phyloP scores from a whole-genome alignment of 2,797 vertebrate genomes.

The Margarornis squamiger region DNA sequence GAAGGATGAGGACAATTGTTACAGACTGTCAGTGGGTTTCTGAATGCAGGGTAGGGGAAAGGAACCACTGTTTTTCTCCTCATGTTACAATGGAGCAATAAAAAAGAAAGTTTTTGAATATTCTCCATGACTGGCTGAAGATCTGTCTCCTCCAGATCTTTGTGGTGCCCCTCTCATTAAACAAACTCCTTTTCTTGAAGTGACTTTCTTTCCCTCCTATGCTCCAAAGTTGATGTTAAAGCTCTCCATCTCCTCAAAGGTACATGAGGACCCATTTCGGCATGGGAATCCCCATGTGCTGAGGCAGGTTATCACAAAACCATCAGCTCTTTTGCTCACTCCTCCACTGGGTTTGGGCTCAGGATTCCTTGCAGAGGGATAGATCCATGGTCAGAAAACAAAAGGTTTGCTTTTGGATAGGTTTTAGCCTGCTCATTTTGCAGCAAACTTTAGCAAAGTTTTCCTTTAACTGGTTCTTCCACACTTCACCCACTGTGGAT shows the following conservation, averaged over 20 bases:
- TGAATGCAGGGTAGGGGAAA: not conserved
- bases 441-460: not conserved
- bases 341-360: not conserved
- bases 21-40: rapidly evolving
- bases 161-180: not conserved
- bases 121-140: rapidly evolving
- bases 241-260: not conserved
- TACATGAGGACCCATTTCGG: not conserved
- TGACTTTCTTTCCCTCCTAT: not conserved
- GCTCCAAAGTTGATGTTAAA: not conserved
- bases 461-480: not conserved
- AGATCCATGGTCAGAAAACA: not conserved
- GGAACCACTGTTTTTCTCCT: not conserved
- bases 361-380: not conserved
- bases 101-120: not conserved
- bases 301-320: not conserved
- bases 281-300: not conserved
- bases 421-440: not conserved
- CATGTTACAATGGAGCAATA: not conserved
- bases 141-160: not conserved
- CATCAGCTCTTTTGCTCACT: not conserved
- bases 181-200: not conserved
- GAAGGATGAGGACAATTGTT: not conserved
- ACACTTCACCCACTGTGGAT: not conserved
- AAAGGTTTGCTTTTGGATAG: not conserved